Evolutionary conservation across 2,113 vertebrate species (phyloP).

Genomic region (Heteronetta atricapilla): DNA sequence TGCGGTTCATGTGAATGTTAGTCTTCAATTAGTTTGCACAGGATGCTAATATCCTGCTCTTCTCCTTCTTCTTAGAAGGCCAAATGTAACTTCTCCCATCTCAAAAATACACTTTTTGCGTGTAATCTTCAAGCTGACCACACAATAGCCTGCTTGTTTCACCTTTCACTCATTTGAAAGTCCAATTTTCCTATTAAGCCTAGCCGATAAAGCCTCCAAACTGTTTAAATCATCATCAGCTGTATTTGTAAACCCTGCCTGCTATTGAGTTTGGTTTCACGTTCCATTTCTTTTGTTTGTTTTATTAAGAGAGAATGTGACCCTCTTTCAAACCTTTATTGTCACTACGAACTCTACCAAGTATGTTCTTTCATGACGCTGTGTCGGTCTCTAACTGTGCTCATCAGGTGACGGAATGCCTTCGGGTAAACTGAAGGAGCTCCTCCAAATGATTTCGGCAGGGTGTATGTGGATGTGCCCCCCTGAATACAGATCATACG

Average conservation of each 20-base stretch:
- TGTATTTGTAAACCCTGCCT: constrained; percentile 21
- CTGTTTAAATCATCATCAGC: not conserved
- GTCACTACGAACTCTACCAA: not conserved
- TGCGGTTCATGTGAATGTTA: not conserved
- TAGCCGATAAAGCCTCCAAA: not conserved
- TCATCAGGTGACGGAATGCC: not conserved
- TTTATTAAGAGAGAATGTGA: not conserved
- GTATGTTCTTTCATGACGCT: not conserved
- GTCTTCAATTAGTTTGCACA: not conserved
- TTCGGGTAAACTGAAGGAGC: not conserved
- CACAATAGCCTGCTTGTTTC: constrained; percentile 35
- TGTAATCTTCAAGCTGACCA: not conserved
- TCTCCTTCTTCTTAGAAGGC: not conserved
- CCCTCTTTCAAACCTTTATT: not conserved
- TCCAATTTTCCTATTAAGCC: not conserved
- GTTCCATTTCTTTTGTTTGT: not conserved
- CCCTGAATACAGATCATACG: not conserved
- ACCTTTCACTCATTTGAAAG: not conserved
- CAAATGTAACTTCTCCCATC: not conserved
- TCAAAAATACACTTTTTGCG: not conserved
- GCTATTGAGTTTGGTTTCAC: too few relatives aligned
- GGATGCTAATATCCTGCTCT: constrained; percentile 43
- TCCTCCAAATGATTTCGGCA: not conserved
- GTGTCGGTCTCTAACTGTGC: not conserved
- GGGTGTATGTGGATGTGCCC: not conserved